Base-by-base conservation (phyloP, 35 echinoderm and acorn worm species). In the Nesometra sesokonis region DNA sequence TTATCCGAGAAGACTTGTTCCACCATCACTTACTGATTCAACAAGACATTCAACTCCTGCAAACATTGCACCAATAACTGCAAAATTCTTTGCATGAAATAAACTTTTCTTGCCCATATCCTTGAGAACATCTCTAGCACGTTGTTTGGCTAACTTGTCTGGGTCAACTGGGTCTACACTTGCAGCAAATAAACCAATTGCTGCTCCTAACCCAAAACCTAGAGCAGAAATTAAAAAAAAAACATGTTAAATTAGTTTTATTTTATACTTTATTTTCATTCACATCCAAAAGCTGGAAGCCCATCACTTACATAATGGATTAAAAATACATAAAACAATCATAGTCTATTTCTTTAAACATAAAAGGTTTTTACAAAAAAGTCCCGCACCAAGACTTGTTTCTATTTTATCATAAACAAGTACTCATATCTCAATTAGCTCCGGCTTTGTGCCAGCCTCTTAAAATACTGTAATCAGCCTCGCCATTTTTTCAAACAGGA, bases 61-160 rank as follows among this genome's bases (percentile, higher is more conserved):
- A 98, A 98, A 98, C 92, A 94, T 90, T 34, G 95, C 95, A 76
- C 95, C 95, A 81, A 98, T 98, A 17, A 98, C 43, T 80, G 95
- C 95, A 92, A 98, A 97, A 57, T 98, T 98, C 37, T 94, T 98
- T 31, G 95, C 95, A 88, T 98, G 95, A 79, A 94, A 98, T 7
- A 94, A 89, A 80, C 92, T 93, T 52, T 88, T 89, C 88, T 90
- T 94, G 17, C 95, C 95, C 95, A 98, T 98, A 37, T 98, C 95
- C 85, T 93, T 98, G 0, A 98, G 35, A 17, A 98, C 92, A 89
- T 98, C 95, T 83, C 92, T 88, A 33, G 95, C 95, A 67, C 82
- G 89, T 85, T 90, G 89, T 85, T 98, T 98, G 32, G 90, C 95
- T 38, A 88, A 87, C 36, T 82, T 78, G 11, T 98, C 95, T 32